Evolutionary conservation across 92 coral and sea anemone species (phyloP), one percentile per base, ranked within the genome.

Genomic region (Siderastrea radians): DNA sequence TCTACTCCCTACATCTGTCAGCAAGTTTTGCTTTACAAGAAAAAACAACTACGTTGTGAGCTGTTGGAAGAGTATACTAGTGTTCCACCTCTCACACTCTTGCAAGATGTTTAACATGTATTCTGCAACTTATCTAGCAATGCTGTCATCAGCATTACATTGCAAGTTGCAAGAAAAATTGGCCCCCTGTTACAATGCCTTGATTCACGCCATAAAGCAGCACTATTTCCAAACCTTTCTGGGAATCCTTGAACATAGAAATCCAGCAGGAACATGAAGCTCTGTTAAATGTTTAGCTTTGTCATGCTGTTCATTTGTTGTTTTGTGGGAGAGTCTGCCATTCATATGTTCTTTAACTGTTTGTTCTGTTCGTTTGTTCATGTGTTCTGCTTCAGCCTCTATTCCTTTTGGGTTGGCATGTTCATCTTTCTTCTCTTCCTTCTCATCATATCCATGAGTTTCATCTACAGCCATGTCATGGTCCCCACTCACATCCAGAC

Each of bases 241-340:
- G 51, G 88, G 85, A 16, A 80, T 57, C 70, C 87, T 93, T 4
- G 95, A 72, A 17, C 88, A 86, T 15, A 93, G 79, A 78, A 85
- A 93, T 10, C 95, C 95, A 50, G 74, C 76, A 15, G 69, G 84
- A 75, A 75, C 74, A 38, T 74, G 49, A 1, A 76, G 17, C 0
- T 72, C 14, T 26, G n/a, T 17, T 38, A 5, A 5, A 14, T 38
- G 57, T 3, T 74, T 13, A 15, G 5, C 47, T 54, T 62, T 5
- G 63, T 19, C 71, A 15, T 48, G 57, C 4, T 48, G 48, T 49
- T 70, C 11, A 54, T 57, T 57, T 6, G 1, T 17, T 45, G 52
- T 26, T 26, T 9, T 4, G 61, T 66, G 52, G 2, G 57, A 11
- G 15, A 53, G 62, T 52, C 26, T 38, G 14, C 44, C 26, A 10